Conservation (phyloP, 2,797 vertebrate species). For the Galagoides demidoff region DNA sequence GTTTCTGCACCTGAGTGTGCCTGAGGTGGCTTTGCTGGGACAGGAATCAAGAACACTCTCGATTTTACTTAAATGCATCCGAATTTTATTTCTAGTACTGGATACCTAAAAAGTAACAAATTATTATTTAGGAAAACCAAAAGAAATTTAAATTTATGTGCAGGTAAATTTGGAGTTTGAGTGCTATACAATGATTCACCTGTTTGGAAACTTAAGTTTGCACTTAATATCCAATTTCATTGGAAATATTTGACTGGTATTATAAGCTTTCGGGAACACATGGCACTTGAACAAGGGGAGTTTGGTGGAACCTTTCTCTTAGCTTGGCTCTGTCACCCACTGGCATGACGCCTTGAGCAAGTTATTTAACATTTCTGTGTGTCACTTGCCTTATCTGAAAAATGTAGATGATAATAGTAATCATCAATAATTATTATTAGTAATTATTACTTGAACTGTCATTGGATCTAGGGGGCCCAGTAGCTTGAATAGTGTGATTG, state of each 20-base stretch:
- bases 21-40: neutral
- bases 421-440: neutral
- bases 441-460: neutral
- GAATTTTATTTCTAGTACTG: slow-evolving; percentile 29
- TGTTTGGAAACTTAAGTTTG: slow-evolving; percentile 17
- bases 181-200: neutral
- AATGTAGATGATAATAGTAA: neutral
- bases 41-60: neutral
- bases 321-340: neutral
- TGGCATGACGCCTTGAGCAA: neutral
- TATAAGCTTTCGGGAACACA: neutral
- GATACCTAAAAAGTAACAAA: neutral
- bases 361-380: neutral
- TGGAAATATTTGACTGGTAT: slow-evolving; percentile 23
- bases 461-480: neutral
- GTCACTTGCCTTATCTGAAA: neutral
- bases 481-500: neutral
- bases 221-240: neutral
- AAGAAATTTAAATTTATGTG: neutral
- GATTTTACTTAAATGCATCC: neutral
- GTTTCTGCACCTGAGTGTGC: neutral
- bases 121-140: neutral
- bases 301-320: neutral
- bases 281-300: neutral
- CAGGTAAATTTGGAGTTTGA: neutral